A percentile compares a stretch with the other conserved stretches of the same genome.
Evolutionary conservation across 2,797 vertebrate species (phyloP).

Genomic region (Urosaurus nigricauda): DNA sequence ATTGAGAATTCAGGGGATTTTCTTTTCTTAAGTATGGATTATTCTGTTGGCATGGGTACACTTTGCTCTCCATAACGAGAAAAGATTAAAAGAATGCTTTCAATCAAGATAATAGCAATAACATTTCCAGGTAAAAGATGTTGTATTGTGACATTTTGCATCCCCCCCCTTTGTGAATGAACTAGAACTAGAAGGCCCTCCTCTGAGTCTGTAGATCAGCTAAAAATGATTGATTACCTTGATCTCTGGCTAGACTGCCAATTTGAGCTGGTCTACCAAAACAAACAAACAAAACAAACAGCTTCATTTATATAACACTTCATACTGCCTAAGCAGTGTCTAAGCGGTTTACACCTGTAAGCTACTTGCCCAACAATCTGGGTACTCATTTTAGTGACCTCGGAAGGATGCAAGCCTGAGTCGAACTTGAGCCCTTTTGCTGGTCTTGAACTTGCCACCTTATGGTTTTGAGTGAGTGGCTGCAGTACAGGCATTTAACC

Average conservation of each 20-base stretch:
- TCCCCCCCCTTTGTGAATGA: background rate
- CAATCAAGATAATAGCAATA: conserved; percentile 46
- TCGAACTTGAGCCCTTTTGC: too few species aligned
- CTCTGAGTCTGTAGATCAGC: background rate
- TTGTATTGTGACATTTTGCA: background rate
- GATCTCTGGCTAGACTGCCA: background rate
- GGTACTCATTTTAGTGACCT: too few species aligned
- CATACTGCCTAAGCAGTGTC: too few species aligned
- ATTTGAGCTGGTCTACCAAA: background rate
- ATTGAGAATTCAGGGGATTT: conserved; percentile 55
- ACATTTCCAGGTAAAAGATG: conserved; percentile 60
- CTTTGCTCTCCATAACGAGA: conserved; percentile 47
- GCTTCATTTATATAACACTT: too few species aligned
- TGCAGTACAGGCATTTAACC: too few species aligned
- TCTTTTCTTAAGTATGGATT: conserved; percentile 53
- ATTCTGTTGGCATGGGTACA: conserved; percentile 51
- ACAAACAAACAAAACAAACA: too few species aligned
- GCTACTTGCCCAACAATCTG: too few species aligned
- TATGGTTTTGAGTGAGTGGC: too few species aligned
- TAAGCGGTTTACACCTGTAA: too few species aligned
- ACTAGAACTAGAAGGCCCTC: background rate
- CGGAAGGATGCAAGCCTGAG: too few species aligned
- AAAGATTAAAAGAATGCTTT: conserved; percentile 60
- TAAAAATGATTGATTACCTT: background rate
- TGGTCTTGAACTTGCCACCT: too few species aligned